Evolutionary conservation across 2,888 invertebrate species (phyloP).

Genomic region (Trichopoda pennipes): DNA sequence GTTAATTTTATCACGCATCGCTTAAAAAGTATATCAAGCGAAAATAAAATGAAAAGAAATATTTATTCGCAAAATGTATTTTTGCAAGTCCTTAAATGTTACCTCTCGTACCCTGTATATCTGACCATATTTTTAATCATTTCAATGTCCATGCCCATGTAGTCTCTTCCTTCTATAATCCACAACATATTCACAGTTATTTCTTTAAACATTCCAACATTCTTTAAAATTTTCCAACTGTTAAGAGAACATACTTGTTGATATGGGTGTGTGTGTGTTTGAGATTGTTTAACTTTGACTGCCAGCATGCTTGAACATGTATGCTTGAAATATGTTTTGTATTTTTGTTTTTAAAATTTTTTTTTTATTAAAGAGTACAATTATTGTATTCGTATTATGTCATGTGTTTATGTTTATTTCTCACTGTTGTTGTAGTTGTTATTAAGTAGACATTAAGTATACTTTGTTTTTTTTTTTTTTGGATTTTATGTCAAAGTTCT

Average conservation of each 20-base stretch:
- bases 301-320: conserved; percentile 42
- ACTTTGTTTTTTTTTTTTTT: conserved; percentile 5
- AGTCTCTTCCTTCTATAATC: conserved; percentile 34
- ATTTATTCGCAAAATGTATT: too few relatives aligned
- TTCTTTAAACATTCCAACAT: conserved; percentile 26
- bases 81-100: too few relatives aligned
- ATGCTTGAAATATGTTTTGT: conserved; percentile 18
- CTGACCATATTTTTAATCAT: conserved; percentile 24
- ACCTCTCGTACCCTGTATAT: conserved; percentile 1
- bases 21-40: too few relatives aligned
- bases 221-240: conserved; percentile 25
- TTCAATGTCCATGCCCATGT: conserved; percentile 21
- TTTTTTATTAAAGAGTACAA: conserved; percentile 3
- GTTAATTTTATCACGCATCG: too few relatives aligned
- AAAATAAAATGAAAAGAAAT: too few relatives aligned
- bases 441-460: conserved; percentile 12
- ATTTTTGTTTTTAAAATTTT: neutral
- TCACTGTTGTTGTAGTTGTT: conserved; percentile 24
- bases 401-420: conserved; percentile 30
- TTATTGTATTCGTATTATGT: neutral
- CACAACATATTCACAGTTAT: conserved; percentile 12
- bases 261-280: neutral
- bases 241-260: neutral
- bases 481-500: conserved; percentile 11
- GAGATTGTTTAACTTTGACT: neutral